These are phyloP conservation scores for Heliconius himera DNA, from an alignment of 1,140 invertebrate genomes.

Conservation along the genomic window DNA sequence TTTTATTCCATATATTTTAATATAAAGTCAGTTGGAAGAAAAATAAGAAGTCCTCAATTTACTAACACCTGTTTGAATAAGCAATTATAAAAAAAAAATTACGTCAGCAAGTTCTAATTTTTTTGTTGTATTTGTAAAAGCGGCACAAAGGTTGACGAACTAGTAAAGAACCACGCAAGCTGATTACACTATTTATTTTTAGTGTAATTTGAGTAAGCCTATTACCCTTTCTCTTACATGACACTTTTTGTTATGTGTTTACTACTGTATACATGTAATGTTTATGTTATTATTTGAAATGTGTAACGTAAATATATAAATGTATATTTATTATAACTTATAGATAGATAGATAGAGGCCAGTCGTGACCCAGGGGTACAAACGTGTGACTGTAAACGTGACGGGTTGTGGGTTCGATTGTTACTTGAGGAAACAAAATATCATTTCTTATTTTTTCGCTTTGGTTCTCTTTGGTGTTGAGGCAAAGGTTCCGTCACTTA, in stretches of 20 bases:
- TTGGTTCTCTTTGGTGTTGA: too few relatives aligned
- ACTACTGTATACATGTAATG: not conserved
- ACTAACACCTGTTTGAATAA: not conserved
- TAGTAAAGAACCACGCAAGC: slow-evolving; percentile 14
- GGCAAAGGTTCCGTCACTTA: too few relatives aligned
- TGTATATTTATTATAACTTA: too few relatives aligned
- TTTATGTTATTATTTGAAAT: too few relatives aligned
- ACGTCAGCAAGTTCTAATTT: not conserved
- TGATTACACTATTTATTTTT: slow-evolving; percentile 15
- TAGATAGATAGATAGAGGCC: too few relatives aligned
- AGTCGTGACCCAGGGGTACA: too few relatives aligned
- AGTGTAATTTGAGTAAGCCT: not conserved
- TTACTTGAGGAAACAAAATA: too few relatives aligned
- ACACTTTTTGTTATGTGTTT: not conserved
- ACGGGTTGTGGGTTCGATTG: too few relatives aligned
- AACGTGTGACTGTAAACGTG: too few relatives aligned
- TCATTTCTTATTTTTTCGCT: too few relatives aligned
- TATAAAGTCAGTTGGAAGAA: not conserved
- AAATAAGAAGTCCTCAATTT: not conserved
- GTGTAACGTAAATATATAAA: too few relatives aligned
- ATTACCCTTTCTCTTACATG: not conserved
- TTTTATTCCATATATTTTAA: too few relatives aligned
- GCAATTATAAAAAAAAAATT: not conserved
- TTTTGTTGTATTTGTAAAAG: slow-evolving; percentile 15
- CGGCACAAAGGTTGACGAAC: slow-evolving; percentile 16